A percentile compares a stretch with the other conserved stretches of the same genome.
Evolutionary conservation across 1,140 invertebrate species (phyloP).

Genomic region (Lasioglossum albipes): DNA sequence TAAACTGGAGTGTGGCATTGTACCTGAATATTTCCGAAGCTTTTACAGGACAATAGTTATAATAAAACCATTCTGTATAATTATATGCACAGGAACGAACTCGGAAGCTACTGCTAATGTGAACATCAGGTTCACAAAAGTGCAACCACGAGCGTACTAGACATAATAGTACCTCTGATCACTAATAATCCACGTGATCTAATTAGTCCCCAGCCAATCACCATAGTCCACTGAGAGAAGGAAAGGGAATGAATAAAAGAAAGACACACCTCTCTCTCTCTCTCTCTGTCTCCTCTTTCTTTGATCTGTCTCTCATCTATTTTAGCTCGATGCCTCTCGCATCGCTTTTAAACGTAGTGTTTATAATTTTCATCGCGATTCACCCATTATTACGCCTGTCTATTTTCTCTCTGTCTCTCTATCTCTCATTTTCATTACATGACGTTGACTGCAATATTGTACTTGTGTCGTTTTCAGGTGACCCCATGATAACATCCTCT

Average conservation of each 20-base stretch:
- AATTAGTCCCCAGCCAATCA: no score
- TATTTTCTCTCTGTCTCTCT: conserved; percentile 19
- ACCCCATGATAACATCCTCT: conserved; percentile 81
- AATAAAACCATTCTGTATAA: no score
- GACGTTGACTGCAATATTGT: conserved; percentile 71
- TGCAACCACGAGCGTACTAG: no score
- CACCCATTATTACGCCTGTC: not conserved
- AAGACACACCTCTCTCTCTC: not conserved
- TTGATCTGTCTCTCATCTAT: conserved; percentile 14
- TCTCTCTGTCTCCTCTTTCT: conserved; percentile 20
- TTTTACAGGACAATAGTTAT: no score
- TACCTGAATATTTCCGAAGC: no score
- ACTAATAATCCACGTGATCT: no score
- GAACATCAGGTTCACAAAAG: no score
- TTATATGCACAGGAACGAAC: no score
- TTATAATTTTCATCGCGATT: conserved; percentile 6
- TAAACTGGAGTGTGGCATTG: no score
- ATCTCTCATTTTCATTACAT: conserved; percentile 49
- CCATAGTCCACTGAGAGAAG: not conserved
- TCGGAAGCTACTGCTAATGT: no score
- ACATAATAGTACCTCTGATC: no score
- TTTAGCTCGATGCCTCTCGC: not conserved
- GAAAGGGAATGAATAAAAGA: not conserved
- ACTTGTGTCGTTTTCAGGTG: conserved; percentile 80
- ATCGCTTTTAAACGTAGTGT: no score